These are phyloP conservation scores for Antedon mediterranea DNA, from an alignment of 53 echinoderm and acorn worm genomes.

Conservation along the genomic window DNA sequence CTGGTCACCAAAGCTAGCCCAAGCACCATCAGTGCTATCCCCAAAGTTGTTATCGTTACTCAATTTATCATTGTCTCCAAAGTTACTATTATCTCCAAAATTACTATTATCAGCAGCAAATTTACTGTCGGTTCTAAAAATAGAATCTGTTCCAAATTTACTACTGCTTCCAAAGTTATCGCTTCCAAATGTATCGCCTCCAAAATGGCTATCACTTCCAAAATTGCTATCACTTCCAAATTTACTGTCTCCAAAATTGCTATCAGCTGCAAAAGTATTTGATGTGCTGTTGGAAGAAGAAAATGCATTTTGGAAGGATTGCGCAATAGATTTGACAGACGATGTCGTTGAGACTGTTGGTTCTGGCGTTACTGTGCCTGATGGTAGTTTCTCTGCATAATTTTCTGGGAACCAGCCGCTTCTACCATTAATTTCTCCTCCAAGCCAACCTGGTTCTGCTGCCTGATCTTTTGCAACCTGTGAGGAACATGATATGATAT, in stretches of 20 bases:
- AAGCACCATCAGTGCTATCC: constrained; percentile 13
- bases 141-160: not conserved
- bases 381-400: constrained; percentile 58
- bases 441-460: constrained; percentile 93
- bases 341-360: not conserved
- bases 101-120: not conserved
- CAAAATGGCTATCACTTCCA: too few species aligned
- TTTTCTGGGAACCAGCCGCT: constrained; percentile 98
- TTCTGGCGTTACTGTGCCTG: constrained; percentile 29
- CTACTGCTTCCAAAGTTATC: not conserved
- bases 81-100: not conserved
- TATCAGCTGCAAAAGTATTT: not conserved
- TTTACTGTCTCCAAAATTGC: too few species aligned
- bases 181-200: not conserved
- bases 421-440: constrained; percentile 71
- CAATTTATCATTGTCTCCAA: not conserved
- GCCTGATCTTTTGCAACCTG: constrained; percentile 81
- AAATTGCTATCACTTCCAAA: too few species aligned
- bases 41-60: not conserved
- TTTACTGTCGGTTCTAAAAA: not conserved
- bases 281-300: not conserved
- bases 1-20: constrained; percentile 35
- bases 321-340: not conserved
- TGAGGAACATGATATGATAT: too few species aligned
- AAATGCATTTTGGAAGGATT: not conserved